These are phyloP conservation scores for Hydrolagus affinis DNA, from an alignment of 2,113 vertebrate species.

Conservation along the genomic window DNA sequence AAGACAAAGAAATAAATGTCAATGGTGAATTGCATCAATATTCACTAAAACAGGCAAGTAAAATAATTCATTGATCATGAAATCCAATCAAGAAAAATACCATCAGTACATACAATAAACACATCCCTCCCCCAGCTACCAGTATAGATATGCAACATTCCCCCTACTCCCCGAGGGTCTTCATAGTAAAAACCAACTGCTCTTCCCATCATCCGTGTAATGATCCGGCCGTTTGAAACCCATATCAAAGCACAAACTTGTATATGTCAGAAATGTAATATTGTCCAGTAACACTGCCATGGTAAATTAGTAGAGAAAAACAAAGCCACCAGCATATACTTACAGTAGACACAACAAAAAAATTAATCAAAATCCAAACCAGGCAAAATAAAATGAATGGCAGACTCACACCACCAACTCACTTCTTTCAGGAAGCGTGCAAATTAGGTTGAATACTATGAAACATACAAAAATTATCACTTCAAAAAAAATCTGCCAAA, in stretches of 20 bases:
- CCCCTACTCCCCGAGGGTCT: not conserved
- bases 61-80: not conserved
- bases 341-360: not conserved
- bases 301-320: not conserved
- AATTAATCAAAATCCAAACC: not conserved
- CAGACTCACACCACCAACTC: no score
- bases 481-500: no score
- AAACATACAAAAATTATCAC: no score
- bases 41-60: not conserved
- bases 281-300: not conserved
- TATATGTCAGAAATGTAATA: not conserved
- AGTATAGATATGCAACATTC: not conserved
- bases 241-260: not conserved
- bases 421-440: no score
- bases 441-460: no score
- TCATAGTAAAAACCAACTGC: not conserved
- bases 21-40: not conserved
- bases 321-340: not conserved
- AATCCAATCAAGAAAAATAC: not conserved
- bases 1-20: not conserved
- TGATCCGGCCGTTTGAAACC: not conserved
- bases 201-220: conserved; percentile 4
- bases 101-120: not conserved
- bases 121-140: not conserved
- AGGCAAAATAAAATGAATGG: not conserved